Evolutionary conservation across 2,888 invertebrate genomes (phyloP).

Genomic region (Nomada fabriciana): DNA sequence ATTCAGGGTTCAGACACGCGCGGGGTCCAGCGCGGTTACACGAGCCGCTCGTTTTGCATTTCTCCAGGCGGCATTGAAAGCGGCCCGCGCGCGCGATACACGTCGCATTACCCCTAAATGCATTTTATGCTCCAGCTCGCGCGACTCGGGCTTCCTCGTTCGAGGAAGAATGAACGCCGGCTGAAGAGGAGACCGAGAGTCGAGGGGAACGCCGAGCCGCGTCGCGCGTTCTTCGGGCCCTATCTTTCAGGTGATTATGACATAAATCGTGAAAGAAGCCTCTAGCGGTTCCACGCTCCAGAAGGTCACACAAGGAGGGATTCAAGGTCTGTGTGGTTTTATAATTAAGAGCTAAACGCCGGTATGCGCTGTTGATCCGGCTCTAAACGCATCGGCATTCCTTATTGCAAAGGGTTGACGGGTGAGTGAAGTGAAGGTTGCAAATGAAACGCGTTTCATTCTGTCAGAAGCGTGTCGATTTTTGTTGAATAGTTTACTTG

Average conservation of each 20-base stretch:
- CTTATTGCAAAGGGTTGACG: not conserved
- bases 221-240: constrained; percentile 56
- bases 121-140: constrained; percentile 73
- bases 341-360: constrained; percentile 74
- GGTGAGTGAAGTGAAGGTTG: not conserved
- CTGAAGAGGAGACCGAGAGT: constrained; percentile 48
- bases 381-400: constrained; percentile 31
- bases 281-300: constrained; percentile 66
- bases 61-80: constrained; percentile 78
- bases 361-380: constrained; percentile 32
- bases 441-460: not conserved
- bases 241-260: constrained; percentile 80
- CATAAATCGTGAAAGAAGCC: constrained; percentile 80
- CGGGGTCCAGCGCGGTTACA: constrained; percentile 64
- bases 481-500: not conserved
- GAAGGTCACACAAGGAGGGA: constrained; percentile 55
- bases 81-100: constrained; percentile 73
- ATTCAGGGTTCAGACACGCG: constrained; percentile 58
- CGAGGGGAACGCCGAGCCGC: constrained; percentile 50
- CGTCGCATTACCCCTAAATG: constrained; percentile 81
- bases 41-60: constrained; percentile 65
- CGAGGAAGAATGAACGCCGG: constrained; percentile 61
- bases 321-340: constrained; percentile 58
- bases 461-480: too few species aligned
- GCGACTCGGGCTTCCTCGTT: constrained; percentile 57